Conservation (phyloP, 2,797 vertebrate genomes). For the Otolemur crassicaudatus region DNA sequence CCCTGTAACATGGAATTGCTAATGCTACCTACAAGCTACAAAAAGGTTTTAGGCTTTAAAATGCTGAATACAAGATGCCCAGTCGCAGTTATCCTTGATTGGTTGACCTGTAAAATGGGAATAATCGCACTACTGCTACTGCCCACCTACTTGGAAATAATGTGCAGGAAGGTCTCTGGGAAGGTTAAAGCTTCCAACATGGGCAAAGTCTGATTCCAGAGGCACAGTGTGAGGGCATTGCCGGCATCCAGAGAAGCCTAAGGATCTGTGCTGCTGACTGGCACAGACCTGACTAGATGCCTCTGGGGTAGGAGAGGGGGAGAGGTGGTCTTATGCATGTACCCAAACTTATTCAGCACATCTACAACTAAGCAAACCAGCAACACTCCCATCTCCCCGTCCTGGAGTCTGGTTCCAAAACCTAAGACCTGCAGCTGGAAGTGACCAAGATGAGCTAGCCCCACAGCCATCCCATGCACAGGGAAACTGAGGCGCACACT, state of each 20-base stretch:
- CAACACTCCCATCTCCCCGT: not conserved
- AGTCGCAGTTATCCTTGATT: not conserved
- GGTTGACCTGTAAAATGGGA: constrained; percentile 40
- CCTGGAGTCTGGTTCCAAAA: not conserved
- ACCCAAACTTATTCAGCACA: not conserved
- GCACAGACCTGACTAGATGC: not conserved
- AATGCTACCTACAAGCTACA: not conserved
- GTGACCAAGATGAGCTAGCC: not conserved
- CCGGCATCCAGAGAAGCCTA: not conserved
- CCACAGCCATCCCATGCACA: not conserved
- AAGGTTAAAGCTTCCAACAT: not conserved
- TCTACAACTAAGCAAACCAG: not conserved
- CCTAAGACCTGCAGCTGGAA: not conserved
- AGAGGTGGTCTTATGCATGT: not conserved
- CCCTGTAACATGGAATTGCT: not conserved
- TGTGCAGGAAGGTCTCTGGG: not conserved
- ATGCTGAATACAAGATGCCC: not conserved
- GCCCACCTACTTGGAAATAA: not conserved
- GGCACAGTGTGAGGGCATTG: not conserved
- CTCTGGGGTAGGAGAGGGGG: not conserved
- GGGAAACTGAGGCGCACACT: constrained; percentile 25
- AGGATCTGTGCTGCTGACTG: not conserved
- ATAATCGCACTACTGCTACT: not conserved
- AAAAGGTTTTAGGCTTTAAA: not conserved
- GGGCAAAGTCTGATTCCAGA: not conserved